These are phyloP conservation scores for Drosophila yakuba DNA, from an alignment of 1,140 invertebrate species.

Conservation along the genomic window DNA sequence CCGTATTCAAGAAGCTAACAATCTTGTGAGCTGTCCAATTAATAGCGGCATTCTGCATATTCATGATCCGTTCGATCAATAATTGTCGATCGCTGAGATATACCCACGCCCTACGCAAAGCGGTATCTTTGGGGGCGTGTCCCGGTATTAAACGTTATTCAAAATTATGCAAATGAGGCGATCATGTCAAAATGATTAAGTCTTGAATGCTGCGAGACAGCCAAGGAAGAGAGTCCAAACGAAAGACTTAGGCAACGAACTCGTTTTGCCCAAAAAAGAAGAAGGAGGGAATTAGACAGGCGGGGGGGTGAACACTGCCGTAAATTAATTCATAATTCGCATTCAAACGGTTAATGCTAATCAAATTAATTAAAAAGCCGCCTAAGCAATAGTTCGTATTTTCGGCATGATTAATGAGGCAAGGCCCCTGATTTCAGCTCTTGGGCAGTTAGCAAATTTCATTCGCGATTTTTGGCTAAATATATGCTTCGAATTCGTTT, in stretches of 20 bases:
- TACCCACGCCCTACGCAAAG: slow-evolving; percentile 17
- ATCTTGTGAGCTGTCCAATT: slow-evolving; percentile 76
- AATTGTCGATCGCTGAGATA: slow-evolving; percentile 40
- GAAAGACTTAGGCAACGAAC: slow-evolving; percentile 77
- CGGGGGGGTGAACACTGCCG: slow-evolving; percentile 6
- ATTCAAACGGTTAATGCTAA: slow-evolving; percentile 68
- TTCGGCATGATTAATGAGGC: slow-evolving; percentile 62
- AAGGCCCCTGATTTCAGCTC: slow-evolving; percentile 15
- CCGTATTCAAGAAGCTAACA: slow-evolving; percentile 71
- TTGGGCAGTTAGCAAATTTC: slow-evolving; percentile 34
- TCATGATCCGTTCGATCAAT: slow-evolving; percentile 60
- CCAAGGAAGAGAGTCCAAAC: slow-evolving; percentile 16
- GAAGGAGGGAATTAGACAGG: background rate
- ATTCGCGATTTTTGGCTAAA: slow-evolving; percentile 14
- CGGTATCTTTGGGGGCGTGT: slow-evolving; percentile 58
- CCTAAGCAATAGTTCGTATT: slow-evolving; percentile 26
- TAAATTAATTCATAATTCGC: slow-evolving; percentile 80
- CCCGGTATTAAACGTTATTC: slow-evolving; percentile 49
- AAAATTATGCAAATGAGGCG: slow-evolving; percentile 71
- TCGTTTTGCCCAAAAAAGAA: slow-evolving; percentile 42
- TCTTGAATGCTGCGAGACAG: slow-evolving; percentile 14
- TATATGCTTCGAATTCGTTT: slow-evolving; percentile 56
- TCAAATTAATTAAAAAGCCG: slow-evolving; percentile 77
- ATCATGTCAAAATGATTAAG: slow-evolving; percentile 53
- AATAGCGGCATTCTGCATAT: slow-evolving; percentile 70